Evolutionary conservation across 1,140 invertebrate genomes (phyloP).

Genomic region (Drosophila virilis): DNA sequence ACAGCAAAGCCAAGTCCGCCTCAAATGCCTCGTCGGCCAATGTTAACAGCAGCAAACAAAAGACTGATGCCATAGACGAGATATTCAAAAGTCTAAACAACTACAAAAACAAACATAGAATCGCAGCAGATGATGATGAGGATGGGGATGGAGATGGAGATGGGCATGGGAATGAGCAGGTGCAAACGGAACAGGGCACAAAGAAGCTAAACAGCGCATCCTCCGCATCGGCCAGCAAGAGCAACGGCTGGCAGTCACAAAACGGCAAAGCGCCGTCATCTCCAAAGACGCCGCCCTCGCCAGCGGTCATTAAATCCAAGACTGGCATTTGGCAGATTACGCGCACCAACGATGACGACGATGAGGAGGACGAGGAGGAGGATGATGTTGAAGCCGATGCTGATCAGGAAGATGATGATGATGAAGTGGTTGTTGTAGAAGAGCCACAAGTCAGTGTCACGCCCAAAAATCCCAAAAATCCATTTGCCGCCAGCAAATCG

Average conservation of each 20-base stretch:
- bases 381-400: conserved; percentile 26
- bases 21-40: conserved; percentile 57
- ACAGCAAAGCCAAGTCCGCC: conserved; percentile 40
- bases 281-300: conserved; percentile 81
- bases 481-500: conserved; percentile 73
- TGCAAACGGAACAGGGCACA: background rate
- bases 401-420: conserved; percentile 33
- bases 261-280: conserved; percentile 54
- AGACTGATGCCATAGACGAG: conserved; percentile 80
- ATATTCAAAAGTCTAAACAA: conserved; percentile 76
- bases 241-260: conserved; percentile 43
- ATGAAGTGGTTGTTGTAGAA: conserved; percentile 9
- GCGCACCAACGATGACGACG: conserved; percentile 48
- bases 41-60: conserved; percentile 70
- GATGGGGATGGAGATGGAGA: conserved; percentile 17
- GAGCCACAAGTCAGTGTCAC: background rate
- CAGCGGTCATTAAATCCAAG: conserved; percentile 82
- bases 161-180: background rate
- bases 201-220: conserved; percentile 2
- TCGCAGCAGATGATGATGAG: conserved; percentile 26
- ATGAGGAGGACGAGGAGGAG: conserved; percentile 11
- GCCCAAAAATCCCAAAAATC: conserved; percentile 80
- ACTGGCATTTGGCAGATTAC: conserved; percentile 82
- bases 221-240: background rate
- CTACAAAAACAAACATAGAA: conserved; percentile 55